phyloP scores from a whole-genome alignment of 2,113 vertebrate genomes.

The Scolopax mira region DNA sequence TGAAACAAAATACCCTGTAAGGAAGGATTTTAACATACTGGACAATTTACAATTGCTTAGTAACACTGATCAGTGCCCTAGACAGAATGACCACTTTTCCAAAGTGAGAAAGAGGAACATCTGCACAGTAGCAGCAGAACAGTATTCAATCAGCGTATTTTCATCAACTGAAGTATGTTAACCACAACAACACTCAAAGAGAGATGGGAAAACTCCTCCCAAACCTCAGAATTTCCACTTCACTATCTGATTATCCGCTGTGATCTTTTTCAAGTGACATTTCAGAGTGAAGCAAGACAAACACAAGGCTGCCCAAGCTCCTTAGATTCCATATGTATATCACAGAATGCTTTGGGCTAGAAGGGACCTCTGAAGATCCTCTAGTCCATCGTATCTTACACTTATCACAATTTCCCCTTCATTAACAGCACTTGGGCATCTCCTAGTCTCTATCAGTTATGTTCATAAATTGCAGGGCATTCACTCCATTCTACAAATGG shows the following conservation, averaged over 20 bases:
- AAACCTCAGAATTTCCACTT: neutral
- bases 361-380: neutral
- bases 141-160: fast-evolving
- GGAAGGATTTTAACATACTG: neutral
- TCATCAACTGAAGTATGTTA: neutral
- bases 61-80: neutral
- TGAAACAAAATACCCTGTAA: neutral
- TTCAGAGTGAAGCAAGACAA: neutral
- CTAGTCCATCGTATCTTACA: neutral
- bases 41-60: neutral
- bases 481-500: neutral
- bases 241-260: neutral
- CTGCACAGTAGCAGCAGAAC: neutral
- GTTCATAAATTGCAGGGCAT: neutral
- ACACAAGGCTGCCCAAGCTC: neutral
- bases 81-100: neutral
- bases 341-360: neutral
- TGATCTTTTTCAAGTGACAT: neutral
- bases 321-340: fast-evolving
- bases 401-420: neutral
- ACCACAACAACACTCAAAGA: neutral
- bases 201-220: neutral
- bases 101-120: neutral
- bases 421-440: neutral
- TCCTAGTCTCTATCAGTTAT: neutral